Evolutionary conservation across 2,113 vertebrate genomes (phyloP).

Genomic region (Coryphaenoides rupestris): DNA sequence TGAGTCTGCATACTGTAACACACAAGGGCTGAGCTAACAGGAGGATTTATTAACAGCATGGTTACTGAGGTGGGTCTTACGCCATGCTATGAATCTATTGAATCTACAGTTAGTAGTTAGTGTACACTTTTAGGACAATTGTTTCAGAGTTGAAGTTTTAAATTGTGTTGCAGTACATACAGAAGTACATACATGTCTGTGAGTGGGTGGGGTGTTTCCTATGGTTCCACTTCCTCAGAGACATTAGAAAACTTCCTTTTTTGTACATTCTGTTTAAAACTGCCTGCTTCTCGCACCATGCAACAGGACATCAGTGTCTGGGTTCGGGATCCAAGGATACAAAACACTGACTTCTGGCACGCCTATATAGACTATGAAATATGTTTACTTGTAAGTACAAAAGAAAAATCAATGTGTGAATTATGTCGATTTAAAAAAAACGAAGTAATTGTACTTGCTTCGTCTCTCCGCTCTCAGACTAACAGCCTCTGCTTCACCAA

Average conservation of each 20-base stretch:
- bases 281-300: conserved; percentile 67
- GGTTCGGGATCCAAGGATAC: conserved; percentile 91
- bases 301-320: conserved; percentile 90
- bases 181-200: too few relatives aligned
- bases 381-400: conserved; percentile 89
- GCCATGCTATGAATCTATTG: too few relatives aligned
- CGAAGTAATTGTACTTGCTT: not conserved
- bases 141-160: too few relatives aligned
- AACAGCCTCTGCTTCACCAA: conserved; percentile 91
- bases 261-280: not conserved
- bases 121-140: too few relatives aligned
- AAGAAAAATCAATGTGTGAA: not conserved
- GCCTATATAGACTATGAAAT: conserved; percentile 95
- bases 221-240: conserved; percentile 53
- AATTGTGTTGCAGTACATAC: too few relatives aligned
- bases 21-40: conserved; percentile 17
- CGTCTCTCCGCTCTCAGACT: conserved; percentile 63
- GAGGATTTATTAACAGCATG: conserved; percentile 7
- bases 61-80: conserved; percentile 34
- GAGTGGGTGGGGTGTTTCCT: conserved; percentile 1
- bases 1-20: not conserved
- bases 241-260: conserved; percentile 37
- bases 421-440: too few relatives aligned
- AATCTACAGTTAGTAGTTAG: too few relatives aligned
- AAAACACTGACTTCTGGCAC: conserved; percentile 92